These are phyloP conservation scores for Ennomos fuscantarius DNA, from an alignment of 2,888 invertebrate genomes.

Conservation along the genomic window DNA sequence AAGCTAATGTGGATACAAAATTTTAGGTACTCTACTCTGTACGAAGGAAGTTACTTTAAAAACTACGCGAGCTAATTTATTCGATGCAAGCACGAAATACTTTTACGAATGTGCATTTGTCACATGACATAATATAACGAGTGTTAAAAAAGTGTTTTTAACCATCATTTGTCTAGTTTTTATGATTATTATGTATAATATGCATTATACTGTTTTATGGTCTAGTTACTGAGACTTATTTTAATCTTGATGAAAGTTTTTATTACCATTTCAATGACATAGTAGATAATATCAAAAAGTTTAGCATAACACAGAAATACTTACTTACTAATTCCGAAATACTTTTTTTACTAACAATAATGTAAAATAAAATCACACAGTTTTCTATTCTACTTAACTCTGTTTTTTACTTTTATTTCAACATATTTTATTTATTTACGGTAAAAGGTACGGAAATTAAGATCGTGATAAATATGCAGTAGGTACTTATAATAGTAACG, in stretches of 20 bases:
- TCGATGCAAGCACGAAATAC: slow-evolving; percentile 57
- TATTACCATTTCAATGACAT: too few relatives aligned
- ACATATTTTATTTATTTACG: too few relatives aligned
- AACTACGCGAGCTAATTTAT: slow-evolving; percentile 53
- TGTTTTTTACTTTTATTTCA: too few relatives aligned
- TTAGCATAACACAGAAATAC: too few relatives aligned
- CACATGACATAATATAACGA: slow-evolving; percentile 57
- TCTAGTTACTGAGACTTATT: slow-evolving; percentile 27
- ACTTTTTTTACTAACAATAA: too few relatives aligned
- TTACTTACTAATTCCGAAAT: too few relatives aligned
- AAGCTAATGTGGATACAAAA: not conserved
- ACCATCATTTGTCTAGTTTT: slow-evolving; percentile 41
- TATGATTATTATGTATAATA: slow-evolving; percentile 38
- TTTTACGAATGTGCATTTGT: slow-evolving; percentile 61
- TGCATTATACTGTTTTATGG: slow-evolving; percentile 28
- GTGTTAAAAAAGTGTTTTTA: slow-evolving; percentile 43
- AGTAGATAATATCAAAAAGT: too few relatives aligned
- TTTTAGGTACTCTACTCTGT: slow-evolving; percentile 13
- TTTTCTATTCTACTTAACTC: too few relatives aligned
- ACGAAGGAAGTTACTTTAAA: slow-evolving; percentile 40
- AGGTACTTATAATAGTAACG: not conserved
- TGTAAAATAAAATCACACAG: too few relatives aligned
- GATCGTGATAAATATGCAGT: too few relatives aligned
- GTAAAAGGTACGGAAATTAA: too few relatives aligned
- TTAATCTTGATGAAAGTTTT: slow-evolving; percentile 15